phyloP scores from a whole-genome alignment of 2,888 invertebrate species.

The Halocaridina rubra region DNA sequence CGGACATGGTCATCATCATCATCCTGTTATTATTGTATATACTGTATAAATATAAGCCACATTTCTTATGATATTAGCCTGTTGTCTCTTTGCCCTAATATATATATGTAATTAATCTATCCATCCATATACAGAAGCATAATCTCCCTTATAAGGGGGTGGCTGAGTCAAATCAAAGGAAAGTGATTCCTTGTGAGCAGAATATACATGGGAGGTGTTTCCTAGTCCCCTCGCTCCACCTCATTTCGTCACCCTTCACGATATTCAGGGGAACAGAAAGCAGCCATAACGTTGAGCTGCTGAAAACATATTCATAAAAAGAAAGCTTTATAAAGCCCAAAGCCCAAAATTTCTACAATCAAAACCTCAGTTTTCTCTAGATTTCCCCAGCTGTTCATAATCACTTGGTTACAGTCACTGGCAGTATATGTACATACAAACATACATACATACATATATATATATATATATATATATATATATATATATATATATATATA shows the following conservation, averaged over 20 bases:
- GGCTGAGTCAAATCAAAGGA: not conserved
- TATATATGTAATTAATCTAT: no score
- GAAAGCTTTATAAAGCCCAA: not conserved
- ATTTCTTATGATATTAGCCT: not conserved
- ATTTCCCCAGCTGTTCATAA: not conserved
- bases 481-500: not conserved
- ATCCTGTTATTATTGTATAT: not conserved
- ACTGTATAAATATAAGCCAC: conserved; percentile 16
- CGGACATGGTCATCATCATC: not conserved
- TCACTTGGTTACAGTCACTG: not conserved
- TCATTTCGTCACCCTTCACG: not conserved
- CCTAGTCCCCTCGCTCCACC: not conserved
- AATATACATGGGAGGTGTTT: not conserved
- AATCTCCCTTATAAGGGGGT: not conserved
- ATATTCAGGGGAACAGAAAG: not conserved
- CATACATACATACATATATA: not conserved
- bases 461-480: not conserved
- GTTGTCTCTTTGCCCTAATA: not conserved
- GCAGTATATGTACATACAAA: not conserved
- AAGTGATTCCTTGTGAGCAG: not conserved
- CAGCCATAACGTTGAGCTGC: not conserved
- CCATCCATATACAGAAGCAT: not conserved
- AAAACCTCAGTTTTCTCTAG: no score
- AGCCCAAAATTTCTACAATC: no score
- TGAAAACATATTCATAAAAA: not conserved